These are phyloP conservation scores for Dromius quadrimaculatus DNA, from an alignment of 2,888 invertebrate genomes.

Conservation along the genomic window DNA sequence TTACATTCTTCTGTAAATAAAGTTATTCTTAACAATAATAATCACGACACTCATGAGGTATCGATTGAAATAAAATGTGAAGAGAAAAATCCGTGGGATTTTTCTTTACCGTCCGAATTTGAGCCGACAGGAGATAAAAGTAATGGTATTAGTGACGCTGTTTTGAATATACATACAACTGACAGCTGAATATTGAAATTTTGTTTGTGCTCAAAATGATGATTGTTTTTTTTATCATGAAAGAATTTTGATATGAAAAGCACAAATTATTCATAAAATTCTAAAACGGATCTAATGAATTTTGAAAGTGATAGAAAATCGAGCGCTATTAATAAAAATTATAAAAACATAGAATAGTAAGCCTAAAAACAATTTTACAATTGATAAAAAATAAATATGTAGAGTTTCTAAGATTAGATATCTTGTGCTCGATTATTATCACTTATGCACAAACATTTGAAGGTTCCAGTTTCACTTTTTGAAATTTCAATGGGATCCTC, in stretches of 20 bases:
- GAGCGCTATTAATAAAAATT: no score
- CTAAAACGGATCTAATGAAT: no score
- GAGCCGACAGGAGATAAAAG: background rate
- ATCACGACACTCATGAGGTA: constrained; percentile 45
- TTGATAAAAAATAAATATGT: no score
- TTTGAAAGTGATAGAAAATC: no score
- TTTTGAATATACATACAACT: constrained; percentile 7
- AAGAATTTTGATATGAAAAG: no score
- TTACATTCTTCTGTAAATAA: constrained; percentile 50
- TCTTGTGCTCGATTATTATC: no score
- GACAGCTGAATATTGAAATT: constrained; percentile 15
- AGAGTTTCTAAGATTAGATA: no score
- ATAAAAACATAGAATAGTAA: no score
- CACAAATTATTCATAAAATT: constrained; percentile 23
- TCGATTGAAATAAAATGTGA: constrained; percentile 47
- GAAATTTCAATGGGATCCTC: no score
- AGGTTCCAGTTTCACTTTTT: no score
- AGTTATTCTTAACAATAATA: constrained; percentile 53
- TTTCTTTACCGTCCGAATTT: constrained; percentile 22
- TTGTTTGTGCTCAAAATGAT: background rate
- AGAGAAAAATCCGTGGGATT: constrained; percentile 36
- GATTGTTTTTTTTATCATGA: constrained; percentile 4
- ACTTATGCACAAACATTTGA: no score
- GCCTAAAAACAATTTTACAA: no score
- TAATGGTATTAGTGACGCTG: constrained; percentile 7